A percentile compares a stretch with the other conserved stretches of the same genome.
phyloP scores from a whole-genome alignment of 2,113 vertebrate genomes.

The Mustelus asterias region DNA sequence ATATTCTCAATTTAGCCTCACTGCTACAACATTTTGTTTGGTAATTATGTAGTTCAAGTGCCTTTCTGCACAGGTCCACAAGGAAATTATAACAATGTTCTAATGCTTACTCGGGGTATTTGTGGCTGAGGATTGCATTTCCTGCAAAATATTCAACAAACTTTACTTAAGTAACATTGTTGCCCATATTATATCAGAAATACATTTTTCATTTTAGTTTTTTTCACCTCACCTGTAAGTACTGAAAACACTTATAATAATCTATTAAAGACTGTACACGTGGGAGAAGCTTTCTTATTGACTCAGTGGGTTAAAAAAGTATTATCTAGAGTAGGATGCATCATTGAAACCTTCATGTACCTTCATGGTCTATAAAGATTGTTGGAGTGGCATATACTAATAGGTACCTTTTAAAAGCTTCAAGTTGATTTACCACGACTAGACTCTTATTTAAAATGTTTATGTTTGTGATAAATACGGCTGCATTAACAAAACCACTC shows the following conservation, averaged over 20 bases:
- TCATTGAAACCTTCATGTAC: neutral
- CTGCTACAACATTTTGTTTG: neutral
- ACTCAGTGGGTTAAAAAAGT: neutral
- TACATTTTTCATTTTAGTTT: neutral
- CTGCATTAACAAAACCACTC: too few relatives aligned
- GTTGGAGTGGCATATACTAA: neutral
- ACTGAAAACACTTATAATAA: neutral
- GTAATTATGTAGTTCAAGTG: neutral
- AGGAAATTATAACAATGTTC: neutral
- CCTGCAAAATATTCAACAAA: neutral
- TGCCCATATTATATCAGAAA: neutral
- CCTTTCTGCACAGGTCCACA: neutral
- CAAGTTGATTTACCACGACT: neutral
- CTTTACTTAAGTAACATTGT: neutral
- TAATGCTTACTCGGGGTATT: neutral
- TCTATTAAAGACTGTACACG: neutral
- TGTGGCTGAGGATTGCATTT: neutral
- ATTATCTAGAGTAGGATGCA: neutral
- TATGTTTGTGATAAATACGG: too few relatives aligned
- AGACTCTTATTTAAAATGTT: neutral
- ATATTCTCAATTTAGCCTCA: neutral
- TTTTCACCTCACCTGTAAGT: neutral
- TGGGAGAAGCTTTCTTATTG: neutral
- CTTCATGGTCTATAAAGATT: neutral
- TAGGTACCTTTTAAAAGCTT: neutral